A percentile compares a stretch with the other conserved stretches of the same genome.
These are phyloP conservation scores for Timema podura DNA, from an alignment of 2,888 invertebrate species.

Conservation along the genomic window DNA sequence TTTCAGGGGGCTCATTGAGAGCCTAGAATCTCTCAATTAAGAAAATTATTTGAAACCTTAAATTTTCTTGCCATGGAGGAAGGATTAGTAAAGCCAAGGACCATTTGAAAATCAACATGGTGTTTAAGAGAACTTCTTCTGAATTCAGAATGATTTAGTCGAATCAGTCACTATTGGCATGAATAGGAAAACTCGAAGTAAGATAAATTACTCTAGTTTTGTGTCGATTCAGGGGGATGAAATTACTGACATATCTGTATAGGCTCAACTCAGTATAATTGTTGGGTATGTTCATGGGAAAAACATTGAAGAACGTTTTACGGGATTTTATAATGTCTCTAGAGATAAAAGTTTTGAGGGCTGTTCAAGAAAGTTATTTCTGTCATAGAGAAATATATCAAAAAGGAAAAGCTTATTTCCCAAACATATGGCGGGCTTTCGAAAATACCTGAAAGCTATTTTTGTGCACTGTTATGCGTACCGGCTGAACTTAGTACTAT, in stretches of 20 bases:
- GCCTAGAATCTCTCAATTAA: too few relatives aligned
- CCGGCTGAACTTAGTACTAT: not conserved
- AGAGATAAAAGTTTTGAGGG: not conserved
- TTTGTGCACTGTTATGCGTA: not conserved
- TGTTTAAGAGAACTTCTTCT: too few relatives aligned
- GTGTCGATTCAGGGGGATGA: slow-evolving; percentile 24
- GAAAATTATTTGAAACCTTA: too few relatives aligned
- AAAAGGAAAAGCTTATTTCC: slow-evolving; percentile 15
- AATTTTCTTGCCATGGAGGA: too few relatives aligned
- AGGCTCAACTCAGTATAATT: slow-evolving; percentile 27
- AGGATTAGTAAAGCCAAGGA: too few relatives aligned
- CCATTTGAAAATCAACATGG: too few relatives aligned
- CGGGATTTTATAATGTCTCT: slow-evolving; percentile 20
- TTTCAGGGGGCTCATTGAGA: too few relatives aligned
- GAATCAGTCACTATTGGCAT: not conserved
- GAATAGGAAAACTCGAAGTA: slow-evolving; percentile 8
- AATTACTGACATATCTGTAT: slow-evolving; percentile 22
- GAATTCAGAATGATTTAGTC: too few relatives aligned
- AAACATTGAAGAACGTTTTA: slow-evolving; percentile 21
- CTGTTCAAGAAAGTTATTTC: not conserved
- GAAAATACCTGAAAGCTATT: not conserved
- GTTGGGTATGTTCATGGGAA: slow-evolving; percentile 20
- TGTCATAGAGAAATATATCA: not conserved
- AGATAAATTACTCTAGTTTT: slow-evolving; percentile 17
- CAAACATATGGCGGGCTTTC: slow-evolving; percentile 25